Conservation (phyloP, 64 coral and sea anemone genomes). For the Anthopleura sola region DNA sequence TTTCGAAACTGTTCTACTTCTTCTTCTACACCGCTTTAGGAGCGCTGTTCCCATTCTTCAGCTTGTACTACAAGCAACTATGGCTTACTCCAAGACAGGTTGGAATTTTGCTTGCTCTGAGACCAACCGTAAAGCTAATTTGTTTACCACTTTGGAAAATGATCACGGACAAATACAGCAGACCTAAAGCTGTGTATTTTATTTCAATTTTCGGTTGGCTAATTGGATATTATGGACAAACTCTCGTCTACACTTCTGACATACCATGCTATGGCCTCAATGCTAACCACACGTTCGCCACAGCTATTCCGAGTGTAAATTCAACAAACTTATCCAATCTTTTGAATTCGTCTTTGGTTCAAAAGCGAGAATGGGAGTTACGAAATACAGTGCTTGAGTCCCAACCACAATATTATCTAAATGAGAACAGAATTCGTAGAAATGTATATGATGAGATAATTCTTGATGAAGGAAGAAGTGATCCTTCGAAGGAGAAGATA, state of each 20-base stretch:
- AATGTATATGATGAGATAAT: background rate
- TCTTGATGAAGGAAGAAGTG: background rate
- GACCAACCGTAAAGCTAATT: conserved; percentile 82
- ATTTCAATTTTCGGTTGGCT: conserved; percentile 91
- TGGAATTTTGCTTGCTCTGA: conserved; percentile 76
- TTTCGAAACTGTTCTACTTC: conserved; percentile 84
- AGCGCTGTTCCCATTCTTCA: conserved; percentile 82
- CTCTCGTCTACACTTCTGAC: conserved; percentile 57
- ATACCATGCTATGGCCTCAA: conserved; percentile 49
- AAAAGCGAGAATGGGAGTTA: background rate
- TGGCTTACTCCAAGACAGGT: conserved; percentile 83
- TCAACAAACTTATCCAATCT: background rate
- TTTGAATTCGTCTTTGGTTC: background rate
- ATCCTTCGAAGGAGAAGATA: background rate
- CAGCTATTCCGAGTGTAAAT: background rate
- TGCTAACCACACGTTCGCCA: background rate
- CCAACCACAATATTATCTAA: background rate
- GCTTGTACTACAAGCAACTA: conserved; percentile 85
- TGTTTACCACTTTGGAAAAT: conserved; percentile 92
- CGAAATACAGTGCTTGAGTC: background rate
- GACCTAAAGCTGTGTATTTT: conserved; percentile 77
- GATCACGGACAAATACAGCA: conserved; percentile 82
- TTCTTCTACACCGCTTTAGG: conserved; percentile 90
- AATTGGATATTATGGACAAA: conserved; percentile 85
- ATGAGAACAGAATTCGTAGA: background rate